A percentile compares a stretch with the other conserved stretches of the same genome.
These are phyloP conservation scores for Calephelis virginiensis DNA, from an alignment of 1,140 invertebrate species.

Conservation along the genomic window DNA sequence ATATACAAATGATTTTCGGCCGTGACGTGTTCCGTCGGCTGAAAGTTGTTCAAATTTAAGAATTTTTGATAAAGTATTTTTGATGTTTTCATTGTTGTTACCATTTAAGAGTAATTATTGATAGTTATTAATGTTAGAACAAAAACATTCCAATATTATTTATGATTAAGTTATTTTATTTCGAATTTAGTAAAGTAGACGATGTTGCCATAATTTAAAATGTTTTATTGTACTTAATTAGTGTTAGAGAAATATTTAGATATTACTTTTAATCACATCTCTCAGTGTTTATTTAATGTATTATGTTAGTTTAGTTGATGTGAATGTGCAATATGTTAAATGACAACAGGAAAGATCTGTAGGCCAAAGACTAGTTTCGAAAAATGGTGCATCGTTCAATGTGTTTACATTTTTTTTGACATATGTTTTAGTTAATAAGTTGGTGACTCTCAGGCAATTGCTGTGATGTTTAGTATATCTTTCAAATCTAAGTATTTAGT, in stretches of 20 bases:
- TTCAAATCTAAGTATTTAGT: constrained; percentile 54
- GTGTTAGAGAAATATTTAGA: constrained; percentile 8
- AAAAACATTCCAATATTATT: constrained; percentile 64
- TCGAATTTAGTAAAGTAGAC: constrained; percentile 33
- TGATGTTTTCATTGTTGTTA: constrained; percentile 67
- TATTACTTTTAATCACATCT: constrained; percentile 32
- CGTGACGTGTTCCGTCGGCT: constrained; percentile 40
- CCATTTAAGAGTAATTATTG: constrained; percentile 39
- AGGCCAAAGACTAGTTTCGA: constrained; percentile 69
- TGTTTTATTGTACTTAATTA: constrained; percentile 64
- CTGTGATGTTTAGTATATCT: constrained; percentile 70
- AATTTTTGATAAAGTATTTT: constrained; percentile 74
- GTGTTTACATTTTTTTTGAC: constrained; percentile 36
- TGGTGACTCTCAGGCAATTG: constrained; percentile 66
- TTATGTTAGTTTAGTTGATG: constrained; percentile 31
- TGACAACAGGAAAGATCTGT: constrained; percentile 69
- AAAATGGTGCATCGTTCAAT: constrained; percentile 42
- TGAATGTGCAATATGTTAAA: constrained; percentile 53
- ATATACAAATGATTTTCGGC: constrained; percentile 48
- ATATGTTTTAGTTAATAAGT: constrained; percentile 58
- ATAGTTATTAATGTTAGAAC: constrained; percentile 20
- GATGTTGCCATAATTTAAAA: constrained; percentile 60
- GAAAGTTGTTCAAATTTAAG: constrained; percentile 61
- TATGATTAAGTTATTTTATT: constrained; percentile 42
- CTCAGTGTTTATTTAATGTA: constrained; percentile 57